These are phyloP conservation scores for Thamnophis sirtalis DNA, from an alignment of 2,113 vertebrate genomes.

Conservation along the genomic window DNA sequence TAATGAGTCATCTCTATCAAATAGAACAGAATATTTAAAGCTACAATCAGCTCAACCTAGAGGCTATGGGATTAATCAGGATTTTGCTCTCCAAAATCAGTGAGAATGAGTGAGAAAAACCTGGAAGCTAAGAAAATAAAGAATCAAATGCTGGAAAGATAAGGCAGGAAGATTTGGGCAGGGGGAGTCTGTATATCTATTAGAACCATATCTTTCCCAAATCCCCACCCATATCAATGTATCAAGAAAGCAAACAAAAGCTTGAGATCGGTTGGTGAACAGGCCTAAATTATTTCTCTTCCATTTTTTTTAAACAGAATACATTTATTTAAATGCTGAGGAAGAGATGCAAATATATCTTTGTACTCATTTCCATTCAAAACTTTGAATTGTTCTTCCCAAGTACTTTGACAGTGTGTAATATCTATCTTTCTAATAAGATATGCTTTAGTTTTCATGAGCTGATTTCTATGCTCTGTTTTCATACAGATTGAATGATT, in stretches of 20 bases:
- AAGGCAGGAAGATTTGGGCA: not conserved
- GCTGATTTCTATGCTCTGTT: not conserved
- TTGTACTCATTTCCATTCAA: not conserved
- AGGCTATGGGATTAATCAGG: not conserved
- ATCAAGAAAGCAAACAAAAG: not conserved
- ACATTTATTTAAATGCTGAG: not conserved
- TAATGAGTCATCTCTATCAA: not conserved
- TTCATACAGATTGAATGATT: not conserved
- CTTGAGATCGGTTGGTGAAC: not conserved
- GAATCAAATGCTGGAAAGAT: not conserved
- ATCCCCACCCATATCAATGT: not conserved
- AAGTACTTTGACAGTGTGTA: not conserved
- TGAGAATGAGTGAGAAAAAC: not conserved
- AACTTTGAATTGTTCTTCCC: not conserved
- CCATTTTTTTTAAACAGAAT: not conserved
- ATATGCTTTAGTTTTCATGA: not conserved
- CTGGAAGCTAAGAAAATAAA: not conserved
- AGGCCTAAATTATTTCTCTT: not conserved
- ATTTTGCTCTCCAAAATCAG: not conserved
- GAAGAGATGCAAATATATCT: not conserved
- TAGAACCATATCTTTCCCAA: not conserved
- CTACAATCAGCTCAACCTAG: not conserved
- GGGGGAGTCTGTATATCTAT: not conserved
- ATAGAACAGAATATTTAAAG: not conserved
- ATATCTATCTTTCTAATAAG: not conserved